Percentiles rank a stretch among this genome's conserved stretches.
These are phyloP conservation scores for Globodera ellingtonae DNA, from an alignment of 1,140 invertebrate genomes.

Conservation along the genomic window DNA sequence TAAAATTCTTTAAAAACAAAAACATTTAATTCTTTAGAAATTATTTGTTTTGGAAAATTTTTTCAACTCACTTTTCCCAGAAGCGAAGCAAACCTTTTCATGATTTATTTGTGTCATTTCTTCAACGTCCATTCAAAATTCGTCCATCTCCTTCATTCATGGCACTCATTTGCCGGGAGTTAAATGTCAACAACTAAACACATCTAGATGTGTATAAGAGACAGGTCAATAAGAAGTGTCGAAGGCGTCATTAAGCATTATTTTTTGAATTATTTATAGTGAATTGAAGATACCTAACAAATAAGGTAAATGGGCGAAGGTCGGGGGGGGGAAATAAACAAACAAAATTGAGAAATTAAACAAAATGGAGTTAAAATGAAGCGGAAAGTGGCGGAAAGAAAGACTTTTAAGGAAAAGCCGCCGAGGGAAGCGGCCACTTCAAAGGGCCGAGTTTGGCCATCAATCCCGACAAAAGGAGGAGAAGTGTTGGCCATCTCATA, in stretches of 20 bases:
- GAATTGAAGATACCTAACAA: neutral
- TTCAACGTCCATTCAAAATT: no score
- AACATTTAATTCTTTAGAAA: no score
- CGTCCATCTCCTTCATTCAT: no score
- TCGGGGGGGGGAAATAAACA: neutral
- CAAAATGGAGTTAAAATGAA: neutral
- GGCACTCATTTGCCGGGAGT: no score
- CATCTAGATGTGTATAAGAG: no score
- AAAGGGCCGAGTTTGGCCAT: conserved; percentile 29
- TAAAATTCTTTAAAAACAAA: no score
- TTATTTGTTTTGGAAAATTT: no score
- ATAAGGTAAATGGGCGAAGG: neutral
- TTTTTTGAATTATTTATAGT: neutral
- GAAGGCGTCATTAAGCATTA: neutral
- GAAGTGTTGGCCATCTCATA: neutral
- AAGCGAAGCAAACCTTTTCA: no score
- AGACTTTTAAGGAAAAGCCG: neutral
- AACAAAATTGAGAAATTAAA: neutral
- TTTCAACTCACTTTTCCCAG: no score
- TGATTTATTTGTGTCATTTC: no score
- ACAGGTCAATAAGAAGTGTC: conserved; percentile 13
- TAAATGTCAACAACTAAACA: no score
- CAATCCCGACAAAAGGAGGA: conserved; percentile 10
- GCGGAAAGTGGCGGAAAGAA: neutral
- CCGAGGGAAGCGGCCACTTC: neutral